These are phyloP conservation scores for Sebastes hubbsi DNA, from an alignment of 2,797 vertebrate species.

Conservation along the genomic window DNA sequence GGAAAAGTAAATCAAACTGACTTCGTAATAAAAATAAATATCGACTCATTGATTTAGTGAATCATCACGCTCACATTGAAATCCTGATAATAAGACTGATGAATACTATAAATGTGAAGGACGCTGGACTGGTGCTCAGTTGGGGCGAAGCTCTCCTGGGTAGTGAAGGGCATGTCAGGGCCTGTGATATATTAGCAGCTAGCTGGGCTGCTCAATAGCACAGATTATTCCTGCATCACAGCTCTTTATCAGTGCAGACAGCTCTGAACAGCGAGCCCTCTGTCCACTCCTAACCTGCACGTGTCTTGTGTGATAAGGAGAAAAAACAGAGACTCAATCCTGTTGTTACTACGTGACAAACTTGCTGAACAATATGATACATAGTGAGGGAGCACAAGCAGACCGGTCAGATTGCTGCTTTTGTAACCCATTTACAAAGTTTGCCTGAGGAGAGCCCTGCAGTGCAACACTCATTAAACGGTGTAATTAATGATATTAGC, in stretches of 20 bases:
- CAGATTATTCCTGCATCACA: constrained; percentile 46
- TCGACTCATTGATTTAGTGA: neutral
- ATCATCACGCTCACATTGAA: neutral
- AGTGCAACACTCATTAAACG: constrained; percentile 24
- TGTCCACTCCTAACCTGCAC: neutral
- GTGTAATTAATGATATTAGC: constrained; percentile 26
- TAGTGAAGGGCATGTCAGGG: constrained; percentile 48
- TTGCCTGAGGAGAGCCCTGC: constrained; percentile 24
- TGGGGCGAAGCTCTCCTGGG: constrained; percentile 20
- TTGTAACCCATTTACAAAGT: constrained; percentile 44
- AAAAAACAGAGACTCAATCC: constrained; percentile 18
- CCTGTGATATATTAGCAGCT: constrained; percentile 39
- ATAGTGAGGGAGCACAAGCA: neutral
- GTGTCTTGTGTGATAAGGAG: constrained; percentile 14
- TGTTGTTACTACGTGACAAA: constrained; percentile 1
- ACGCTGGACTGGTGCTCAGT: neutral
- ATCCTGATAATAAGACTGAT: constrained; percentile 1
- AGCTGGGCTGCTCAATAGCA: constrained; percentile 39
- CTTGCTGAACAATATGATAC: neutral
- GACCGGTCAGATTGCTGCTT: constrained; percentile 18
- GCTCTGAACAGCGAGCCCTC: constrained; percentile 3
- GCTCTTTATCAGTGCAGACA: constrained; percentile 18
- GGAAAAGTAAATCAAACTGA: neutral
- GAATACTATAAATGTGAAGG: neutral
- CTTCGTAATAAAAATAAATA: neutral